Conservation (phyloP, 1,140 invertebrate species). For the Drosophila tsacasi region DNA sequence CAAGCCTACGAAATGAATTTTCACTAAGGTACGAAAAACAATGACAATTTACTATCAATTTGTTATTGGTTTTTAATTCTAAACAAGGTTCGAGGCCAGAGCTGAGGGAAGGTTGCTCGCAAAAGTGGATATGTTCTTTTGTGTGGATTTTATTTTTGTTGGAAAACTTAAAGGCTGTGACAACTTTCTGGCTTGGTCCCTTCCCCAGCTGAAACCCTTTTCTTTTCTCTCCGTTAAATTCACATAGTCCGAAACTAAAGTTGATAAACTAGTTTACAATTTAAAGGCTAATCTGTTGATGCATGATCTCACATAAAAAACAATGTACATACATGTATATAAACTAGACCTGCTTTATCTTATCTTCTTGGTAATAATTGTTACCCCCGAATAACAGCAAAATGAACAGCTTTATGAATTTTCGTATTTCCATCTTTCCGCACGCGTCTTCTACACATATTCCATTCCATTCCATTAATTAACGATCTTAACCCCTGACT, state of each 20-base stretch:
- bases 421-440: slow-evolving; percentile 20
- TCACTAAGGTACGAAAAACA: slow-evolving; percentile 42
- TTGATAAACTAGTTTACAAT: slow-evolving; percentile 27
- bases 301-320: slow-evolving; percentile 48
- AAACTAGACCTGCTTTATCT: slow-evolving; percentile 33
- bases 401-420: slow-evolving; percentile 59
- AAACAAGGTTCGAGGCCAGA: slow-evolving; percentile 30
- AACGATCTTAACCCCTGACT: slow-evolving; percentile 21
- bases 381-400: slow-evolving; percentile 79
- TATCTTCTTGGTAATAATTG: slow-evolving; percentile 27
- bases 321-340: slow-evolving; percentile 48
- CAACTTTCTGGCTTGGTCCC: slow-evolving; percentile 33
- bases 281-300: slow-evolving; percentile 33
- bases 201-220: slow-evolving; percentile 29
- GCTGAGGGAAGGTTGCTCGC: slow-evolving; percentile 33
- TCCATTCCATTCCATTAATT: slow-evolving; percentile 28
- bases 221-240: slow-evolving; percentile 49
- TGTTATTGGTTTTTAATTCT: slow-evolving; percentile 16
- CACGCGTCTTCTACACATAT: slow-evolving; percentile 28
- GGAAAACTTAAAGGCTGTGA: slow-evolving; percentile 39
- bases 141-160: slow-evolving; percentile 21
- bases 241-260: slow-evolving; percentile 51
- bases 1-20: slow-evolving; percentile 49
- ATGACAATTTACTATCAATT: slow-evolving; percentile 37
- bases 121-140: slow-evolving; percentile 57